These are phyloP conservation scores for Anisognathus igniventris DNA, from an alignment of 2,797 vertebrate genomes.

Conservation along the genomic window DNA sequence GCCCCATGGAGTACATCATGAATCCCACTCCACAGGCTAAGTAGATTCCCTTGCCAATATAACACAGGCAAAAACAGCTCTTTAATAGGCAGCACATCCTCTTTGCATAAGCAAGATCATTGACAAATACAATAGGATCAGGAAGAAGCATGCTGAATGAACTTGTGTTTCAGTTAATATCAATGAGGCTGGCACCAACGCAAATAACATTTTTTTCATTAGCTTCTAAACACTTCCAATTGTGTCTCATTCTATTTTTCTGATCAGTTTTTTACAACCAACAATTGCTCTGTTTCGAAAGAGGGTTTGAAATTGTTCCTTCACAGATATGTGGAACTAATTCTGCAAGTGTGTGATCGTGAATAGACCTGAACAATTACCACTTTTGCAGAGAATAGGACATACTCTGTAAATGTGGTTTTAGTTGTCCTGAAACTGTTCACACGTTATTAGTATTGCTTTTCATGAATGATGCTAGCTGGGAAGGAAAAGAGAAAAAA, in stretches of 20 bases:
- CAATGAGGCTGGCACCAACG: neutral
- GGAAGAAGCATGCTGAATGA: slow-evolving; percentile 1
- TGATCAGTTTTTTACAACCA: neutral
- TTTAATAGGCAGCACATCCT: neutral
- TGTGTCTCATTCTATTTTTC: slow-evolving; percentile 12
- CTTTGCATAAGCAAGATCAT: neutral
- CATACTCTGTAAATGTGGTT: slow-evolving; percentile 21
- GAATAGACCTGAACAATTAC: slow-evolving; percentile 46
- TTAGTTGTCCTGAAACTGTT: slow-evolving; percentile 8
- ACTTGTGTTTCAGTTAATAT: neutral
- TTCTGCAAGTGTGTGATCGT: slow-evolving; percentile 4
- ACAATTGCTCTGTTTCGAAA: neutral
- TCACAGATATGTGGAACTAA: slow-evolving; percentile 40
- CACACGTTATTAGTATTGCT: neutral
- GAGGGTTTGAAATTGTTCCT: neutral
- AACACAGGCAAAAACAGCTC: neutral
- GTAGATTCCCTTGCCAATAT: neutral
- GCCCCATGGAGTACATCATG: neutral
- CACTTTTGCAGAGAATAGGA: slow-evolving; percentile 35
- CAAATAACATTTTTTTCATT: neutral
- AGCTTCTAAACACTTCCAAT: slow-evolving; percentile 6
- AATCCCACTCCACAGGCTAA: neutral
- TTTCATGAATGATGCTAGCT: neutral
- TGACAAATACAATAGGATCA: neutral
- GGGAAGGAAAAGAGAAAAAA: neutral